Evolutionary conservation across 2,797 vertebrate genomes (phyloP).

Genomic region (Tarsius wallacei): DNA sequence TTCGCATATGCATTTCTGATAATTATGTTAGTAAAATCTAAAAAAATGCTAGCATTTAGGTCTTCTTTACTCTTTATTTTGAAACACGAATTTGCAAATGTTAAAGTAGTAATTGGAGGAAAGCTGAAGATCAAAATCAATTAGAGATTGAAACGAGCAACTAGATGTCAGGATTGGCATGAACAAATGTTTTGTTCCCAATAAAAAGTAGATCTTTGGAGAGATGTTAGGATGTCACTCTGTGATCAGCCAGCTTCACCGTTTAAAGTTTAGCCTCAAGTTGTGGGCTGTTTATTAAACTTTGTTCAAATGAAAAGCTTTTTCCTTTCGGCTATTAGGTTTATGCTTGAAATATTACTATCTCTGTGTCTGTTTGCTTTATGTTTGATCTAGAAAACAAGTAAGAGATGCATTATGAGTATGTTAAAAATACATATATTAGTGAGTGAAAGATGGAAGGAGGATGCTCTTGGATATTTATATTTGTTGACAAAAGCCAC

Average conservation of each 20-base stretch:
- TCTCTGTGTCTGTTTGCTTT: slow-evolving; percentile 69
- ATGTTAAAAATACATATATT: slow-evolving; percentile 76
- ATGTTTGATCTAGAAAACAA: slow-evolving; percentile 75
- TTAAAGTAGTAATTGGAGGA: slow-evolving; percentile 51
- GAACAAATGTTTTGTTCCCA: slow-evolving; percentile 52
- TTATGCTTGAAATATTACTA: slow-evolving; percentile 82
- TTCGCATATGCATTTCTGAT: not conserved
- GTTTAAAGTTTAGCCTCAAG: slow-evolving; percentile 74
- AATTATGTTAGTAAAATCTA: slow-evolving; percentile 38
- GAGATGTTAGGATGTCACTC: slow-evolving; percentile 14
- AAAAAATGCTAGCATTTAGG: slow-evolving; percentile 35
- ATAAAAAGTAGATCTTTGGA: slow-evolving; percentile 59
- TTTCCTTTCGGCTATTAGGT: slow-evolving; percentile 70
- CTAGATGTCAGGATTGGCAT: slow-evolving; percentile 52
- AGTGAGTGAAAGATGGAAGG: slow-evolving; percentile 65
- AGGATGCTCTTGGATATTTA: slow-evolving; percentile 65
- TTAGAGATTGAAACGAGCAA: slow-evolving; percentile 50
- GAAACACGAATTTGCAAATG: slow-evolving; percentile 51
- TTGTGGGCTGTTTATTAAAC: slow-evolving; percentile 76
- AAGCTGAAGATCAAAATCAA: slow-evolving; percentile 54
- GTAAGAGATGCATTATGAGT: slow-evolving; percentile 59
- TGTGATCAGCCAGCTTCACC: slow-evolving; percentile 19
- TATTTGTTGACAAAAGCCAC: slow-evolving; percentile 80
- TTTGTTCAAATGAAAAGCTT: slow-evolving; percentile 78
- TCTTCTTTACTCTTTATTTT: slow-evolving; percentile 54